phyloP scores from a whole-genome alignment of 2,113 vertebrate species.

The Myotis davidii region DNA sequence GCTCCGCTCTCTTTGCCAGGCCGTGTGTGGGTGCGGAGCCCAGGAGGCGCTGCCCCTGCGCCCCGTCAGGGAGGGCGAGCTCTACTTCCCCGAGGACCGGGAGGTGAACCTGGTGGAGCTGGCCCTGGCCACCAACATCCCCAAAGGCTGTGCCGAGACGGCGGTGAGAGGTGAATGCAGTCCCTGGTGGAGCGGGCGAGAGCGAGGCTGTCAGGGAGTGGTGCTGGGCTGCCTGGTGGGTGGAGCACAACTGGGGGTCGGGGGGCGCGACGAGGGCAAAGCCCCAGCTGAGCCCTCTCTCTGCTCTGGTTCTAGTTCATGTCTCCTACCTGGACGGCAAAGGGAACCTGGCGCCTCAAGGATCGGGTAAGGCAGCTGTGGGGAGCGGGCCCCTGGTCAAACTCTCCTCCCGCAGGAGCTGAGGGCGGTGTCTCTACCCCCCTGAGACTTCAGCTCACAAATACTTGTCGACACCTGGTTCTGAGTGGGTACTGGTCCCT shows the following conservation, averaged over 20 bases:
- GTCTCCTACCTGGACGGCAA: conserved; percentile 94
- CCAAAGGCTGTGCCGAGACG: conserved; percentile 93
- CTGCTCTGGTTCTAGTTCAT: conserved; percentile 84
- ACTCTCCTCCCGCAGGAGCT: background rate
- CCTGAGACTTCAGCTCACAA: background rate
- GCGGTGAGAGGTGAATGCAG: conserved; percentile 87
- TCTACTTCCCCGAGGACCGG: conserved; percentile 92
- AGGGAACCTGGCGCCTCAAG: conserved; percentile 93
- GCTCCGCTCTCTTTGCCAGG: conserved; percentile 78
- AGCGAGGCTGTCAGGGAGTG: background rate
- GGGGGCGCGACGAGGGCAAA: rapidly evolving
- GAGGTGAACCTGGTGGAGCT: conserved; percentile 94
- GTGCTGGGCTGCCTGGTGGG: background rate
- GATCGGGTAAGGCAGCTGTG: conserved; percentile 84
- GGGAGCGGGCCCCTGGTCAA: background rate
- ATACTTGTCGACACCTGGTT: background rate
- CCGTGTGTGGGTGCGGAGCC: conserved; percentile 91
- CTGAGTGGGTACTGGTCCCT: background rate
- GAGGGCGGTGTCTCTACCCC: background rate
- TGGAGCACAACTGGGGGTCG: background rate
- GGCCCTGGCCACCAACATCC: conserved; percentile 93
- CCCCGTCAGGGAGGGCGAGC: conserved; percentile 90
- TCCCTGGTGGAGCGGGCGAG: rapidly evolving
- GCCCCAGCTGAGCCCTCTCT: background rate
- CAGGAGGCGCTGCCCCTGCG: conserved; percentile 91